Base-by-base conservation (phyloP, 2,888 invertebrate genomes). In the Imbricaverruca yamaguchii region DNA sequence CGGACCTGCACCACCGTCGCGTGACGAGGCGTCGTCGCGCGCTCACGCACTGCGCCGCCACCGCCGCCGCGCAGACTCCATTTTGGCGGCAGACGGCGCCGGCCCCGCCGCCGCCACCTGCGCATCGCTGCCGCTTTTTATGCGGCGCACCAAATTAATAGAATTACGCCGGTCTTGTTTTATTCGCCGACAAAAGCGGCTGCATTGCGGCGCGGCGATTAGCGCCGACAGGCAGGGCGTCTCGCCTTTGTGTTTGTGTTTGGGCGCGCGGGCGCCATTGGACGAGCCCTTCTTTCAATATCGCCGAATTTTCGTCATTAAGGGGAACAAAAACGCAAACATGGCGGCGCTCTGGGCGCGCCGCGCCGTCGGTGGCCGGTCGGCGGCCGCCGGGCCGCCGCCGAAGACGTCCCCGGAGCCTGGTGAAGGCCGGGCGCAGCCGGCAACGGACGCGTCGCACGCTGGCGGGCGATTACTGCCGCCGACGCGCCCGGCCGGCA, bases 1-100 rank as follows among this genome's bases (percentile, higher is more conserved):
- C 79, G 78, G 81, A 57, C 80, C 80, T 63, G 55, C 61, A 79
- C 79, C 74, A 74, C 23, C 23, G 55, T 74, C 74, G 74, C 74
- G 74, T 74, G 74, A 74, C 74, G 53, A 2, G 39, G 21, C 39
- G 10, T 9, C 21, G 53, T 21, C 11, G 55, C 23, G 21, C 21
- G 74, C 74, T 23, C 74, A 74, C 74, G 74, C 74, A 74, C 74
- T 55, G 67, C 18, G 39, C n/a, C 69, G 39, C 39, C 69, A 13
- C 18, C 69, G 69, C 39, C 69, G 69, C 69, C 39, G 53, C 15
- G 55, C 69, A 11, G 53, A 74, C 55, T 74, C 74, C 74, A 74
- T 74, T 74, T 74, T 74, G 74, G 74, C 69, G 69, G 74, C 21
- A 9, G 55, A 9, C 74, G 74, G 10, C 74, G 21, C 55, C 53